Percentiles rank a stretch among this genome's conserved stretches.
Evolutionary conservation across 2,888 invertebrate species (phyloP).

Genomic region (Drosophila putrida): DNA sequence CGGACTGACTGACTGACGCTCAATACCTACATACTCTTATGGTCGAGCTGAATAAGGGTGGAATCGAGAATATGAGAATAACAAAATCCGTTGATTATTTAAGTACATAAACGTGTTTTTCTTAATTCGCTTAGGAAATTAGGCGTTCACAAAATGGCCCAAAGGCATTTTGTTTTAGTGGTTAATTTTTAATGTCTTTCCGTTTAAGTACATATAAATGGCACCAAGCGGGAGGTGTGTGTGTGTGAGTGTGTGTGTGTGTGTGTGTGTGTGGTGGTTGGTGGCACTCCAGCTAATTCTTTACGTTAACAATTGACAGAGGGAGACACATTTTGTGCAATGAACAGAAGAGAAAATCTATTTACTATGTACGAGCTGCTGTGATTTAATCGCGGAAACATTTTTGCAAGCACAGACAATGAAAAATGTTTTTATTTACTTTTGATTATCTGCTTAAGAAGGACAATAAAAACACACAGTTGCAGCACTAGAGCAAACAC

Average conservation of each 20-base stretch:
- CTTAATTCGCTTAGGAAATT: slow-evolving; percentile 40
- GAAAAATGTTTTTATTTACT: slow-evolving; percentile 59
- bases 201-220: too few relatives aligned
- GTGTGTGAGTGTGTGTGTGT: too few relatives aligned
- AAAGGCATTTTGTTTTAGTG: slow-evolving; percentile 34
- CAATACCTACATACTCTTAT: too few relatives aligned
- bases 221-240: too few relatives aligned
- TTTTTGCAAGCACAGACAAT: slow-evolving; percentile 29
- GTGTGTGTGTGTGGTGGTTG: background rate
- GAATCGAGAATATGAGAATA: background rate
- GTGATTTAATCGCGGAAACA: slow-evolving; percentile 40
- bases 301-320: slow-evolving; percentile 23
- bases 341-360: slow-evolving; percentile 34
- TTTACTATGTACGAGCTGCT: slow-evolving; percentile 36
- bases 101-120: slow-evolving; percentile 64
- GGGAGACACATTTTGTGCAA: slow-evolving; percentile 7
- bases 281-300: slow-evolving; percentile 2
- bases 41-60: background rate
- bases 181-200: too few relatives aligned
- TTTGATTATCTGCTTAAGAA: slow-evolving; percentile 58
- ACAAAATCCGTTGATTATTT: slow-evolving; percentile 38
- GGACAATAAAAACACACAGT: slow-evolving; percentile 36
- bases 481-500: slow-evolving; percentile 15
- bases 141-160: slow-evolving; percentile 33
- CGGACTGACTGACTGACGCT: too few relatives aligned